Percentiles rank a stretch among this genome's conserved stretches.
Conservation (phyloP, 2,113 vertebrate genomes). For the Sebastes fasciatus region DNA sequence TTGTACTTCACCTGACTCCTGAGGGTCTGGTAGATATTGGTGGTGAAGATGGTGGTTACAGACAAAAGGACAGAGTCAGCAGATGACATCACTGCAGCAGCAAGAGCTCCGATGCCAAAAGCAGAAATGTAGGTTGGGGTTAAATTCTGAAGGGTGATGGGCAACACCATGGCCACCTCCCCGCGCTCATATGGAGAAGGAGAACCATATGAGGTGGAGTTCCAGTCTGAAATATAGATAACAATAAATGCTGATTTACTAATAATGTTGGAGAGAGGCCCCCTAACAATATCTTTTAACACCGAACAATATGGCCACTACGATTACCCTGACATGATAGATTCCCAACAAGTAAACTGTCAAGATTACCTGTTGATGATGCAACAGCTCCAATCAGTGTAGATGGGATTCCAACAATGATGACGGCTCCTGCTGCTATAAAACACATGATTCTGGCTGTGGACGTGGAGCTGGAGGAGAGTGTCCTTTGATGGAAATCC, state of each 20-base stretch:
- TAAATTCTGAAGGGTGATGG: constrained; percentile 14
- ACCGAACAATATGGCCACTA: no score
- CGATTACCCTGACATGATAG: background rate
- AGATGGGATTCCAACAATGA: background rate
- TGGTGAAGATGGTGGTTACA: constrained; percentile 7
- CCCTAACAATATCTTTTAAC: no score
- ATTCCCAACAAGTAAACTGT: background rate
- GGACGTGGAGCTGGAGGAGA: constrained; percentile 5
- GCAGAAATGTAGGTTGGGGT: background rate
- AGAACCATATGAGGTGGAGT: constrained; percentile 20
- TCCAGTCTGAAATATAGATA: background rate
- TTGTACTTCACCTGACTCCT: background rate
- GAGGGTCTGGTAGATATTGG: constrained; percentile 12
- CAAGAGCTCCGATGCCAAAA: background rate
- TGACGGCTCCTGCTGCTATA: background rate
- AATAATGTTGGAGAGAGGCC: no score
- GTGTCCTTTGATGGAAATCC: constrained; percentile 19
- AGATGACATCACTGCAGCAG: background rate
- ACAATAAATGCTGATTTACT: background rate
- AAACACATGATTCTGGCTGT: constrained; percentile 21
- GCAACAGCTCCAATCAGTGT: constrained; percentile 4
- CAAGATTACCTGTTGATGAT: constrained; percentile 11
- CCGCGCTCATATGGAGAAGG: constrained; percentile 29
- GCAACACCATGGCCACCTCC: background rate
- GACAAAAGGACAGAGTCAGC: background rate